phyloP scores from a whole-genome alignment of 2,113 vertebrate genomes.

The Hyaena hyaena region DNA sequence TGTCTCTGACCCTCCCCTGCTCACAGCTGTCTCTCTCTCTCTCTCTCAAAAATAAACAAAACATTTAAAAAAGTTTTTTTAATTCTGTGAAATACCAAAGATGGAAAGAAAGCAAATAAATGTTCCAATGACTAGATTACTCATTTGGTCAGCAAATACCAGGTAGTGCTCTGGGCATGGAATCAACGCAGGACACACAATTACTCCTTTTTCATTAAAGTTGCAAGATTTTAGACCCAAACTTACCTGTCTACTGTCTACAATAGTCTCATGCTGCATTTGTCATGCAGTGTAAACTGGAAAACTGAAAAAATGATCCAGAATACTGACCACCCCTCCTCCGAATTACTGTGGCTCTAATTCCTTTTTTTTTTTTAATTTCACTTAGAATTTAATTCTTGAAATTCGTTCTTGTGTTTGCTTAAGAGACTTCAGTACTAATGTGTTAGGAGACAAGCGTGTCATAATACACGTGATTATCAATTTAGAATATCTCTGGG shows the following conservation, averaged over 20 bases:
- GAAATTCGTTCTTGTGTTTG: background rate
- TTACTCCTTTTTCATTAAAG: constrained; percentile 17
- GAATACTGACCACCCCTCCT: background rate
- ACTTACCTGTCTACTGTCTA: background rate
- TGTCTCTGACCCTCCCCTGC: too few relatives aligned
- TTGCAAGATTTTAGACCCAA: background rate
- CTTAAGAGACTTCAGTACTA: background rate
- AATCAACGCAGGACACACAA: background rate
- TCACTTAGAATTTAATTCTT: constrained; percentile 44
- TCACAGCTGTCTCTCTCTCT: too few relatives aligned
- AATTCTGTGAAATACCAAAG: constrained; percentile 4
- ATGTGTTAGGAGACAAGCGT: background rate
- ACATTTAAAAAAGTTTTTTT: too few relatives aligned
- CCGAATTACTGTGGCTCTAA: background rate
- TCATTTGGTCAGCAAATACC: constrained; percentile 30
- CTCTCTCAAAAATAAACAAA: too few relatives aligned
- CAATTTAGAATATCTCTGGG: background rate
- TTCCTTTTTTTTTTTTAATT: background rate
- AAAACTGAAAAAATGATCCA: background rate
- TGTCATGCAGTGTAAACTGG: background rate
- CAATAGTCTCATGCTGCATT: background rate
- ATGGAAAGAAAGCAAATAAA: background rate
- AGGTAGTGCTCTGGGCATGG: background rate
- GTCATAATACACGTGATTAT: background rate
- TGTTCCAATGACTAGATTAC: background rate